phyloP scores from a whole-genome alignment of 2,113 vertebrate genomes.

The Odocoileus virginianus region DNA sequence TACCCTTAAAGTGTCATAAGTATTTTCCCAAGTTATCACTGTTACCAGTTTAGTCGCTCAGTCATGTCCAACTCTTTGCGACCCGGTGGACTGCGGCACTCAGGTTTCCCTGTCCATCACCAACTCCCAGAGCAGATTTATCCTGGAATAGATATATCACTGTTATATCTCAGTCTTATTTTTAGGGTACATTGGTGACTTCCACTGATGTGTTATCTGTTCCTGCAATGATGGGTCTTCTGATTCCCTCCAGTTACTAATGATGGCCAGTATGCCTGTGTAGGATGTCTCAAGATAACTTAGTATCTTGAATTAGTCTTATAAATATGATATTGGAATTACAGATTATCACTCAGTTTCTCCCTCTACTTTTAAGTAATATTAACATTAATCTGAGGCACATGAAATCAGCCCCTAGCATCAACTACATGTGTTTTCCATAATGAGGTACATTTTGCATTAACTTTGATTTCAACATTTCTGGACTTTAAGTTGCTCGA shows the following conservation, averaged over 20 bases:
- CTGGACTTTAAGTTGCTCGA: slow-evolving; percentile 45
- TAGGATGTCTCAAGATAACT: not conserved
- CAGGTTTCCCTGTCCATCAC: not conserved
- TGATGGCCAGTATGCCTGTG: no score
- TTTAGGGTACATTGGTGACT: not conserved
- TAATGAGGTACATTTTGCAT: slow-evolving; percentile 26
- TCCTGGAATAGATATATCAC: not conserved
- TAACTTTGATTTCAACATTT: slow-evolving; percentile 51
- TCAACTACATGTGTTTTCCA: slow-evolving; percentile 1
- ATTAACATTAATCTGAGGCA: slow-evolving; percentile 6
- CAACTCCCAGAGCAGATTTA: not conserved
- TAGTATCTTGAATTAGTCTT: not conserved
- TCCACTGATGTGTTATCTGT: no score
- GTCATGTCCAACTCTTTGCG: not conserved
- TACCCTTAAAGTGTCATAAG: not conserved
- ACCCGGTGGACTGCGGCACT: not conserved
- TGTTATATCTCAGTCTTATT: not conserved
- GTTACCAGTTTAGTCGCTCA: not conserved
- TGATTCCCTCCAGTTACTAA: not conserved
- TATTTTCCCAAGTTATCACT: not conserved
- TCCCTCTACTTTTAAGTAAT: slow-evolving; percentile 29
- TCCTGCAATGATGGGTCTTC: not conserved
- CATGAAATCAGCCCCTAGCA: not conserved
- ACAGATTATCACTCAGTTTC: slow-evolving; percentile 35
- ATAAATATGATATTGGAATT: slow-evolving; percentile 19